Evolutionary conservation across 1,140 invertebrate genomes (phyloP).

Genomic region (Babylonia areolata): DNA sequence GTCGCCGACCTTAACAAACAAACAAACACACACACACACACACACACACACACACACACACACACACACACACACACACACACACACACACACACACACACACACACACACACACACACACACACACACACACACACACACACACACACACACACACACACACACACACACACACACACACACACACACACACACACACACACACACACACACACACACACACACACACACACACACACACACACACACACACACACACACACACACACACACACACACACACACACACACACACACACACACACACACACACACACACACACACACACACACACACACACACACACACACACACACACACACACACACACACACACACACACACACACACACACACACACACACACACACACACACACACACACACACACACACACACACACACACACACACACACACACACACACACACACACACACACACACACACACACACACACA

Average conservation of each 20-base stretch:
- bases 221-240: background rate
- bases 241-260: background rate
- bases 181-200: background rate
- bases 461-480: background rate
- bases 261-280: background rate
- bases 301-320: background rate
- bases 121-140: background rate
- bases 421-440: background rate
- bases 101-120: background rate
- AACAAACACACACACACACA: background rate
- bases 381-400: background rate
- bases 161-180: background rate
- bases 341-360: background rate
- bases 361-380: background rate
- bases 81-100: background rate
- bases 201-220: background rate
- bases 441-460: background rate
- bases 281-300: background rate
- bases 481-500: background rate
- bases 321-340: background rate
- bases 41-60: background rate
- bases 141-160: background rate
- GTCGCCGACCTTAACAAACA: too few relatives aligned
- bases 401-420: background rate
- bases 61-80: background rate